Evolutionary conservation across 2,888 invertebrate genomes (phyloP), one percentile per base, ranked within the genome.

Genomic region (Furcula furcula): DNA sequence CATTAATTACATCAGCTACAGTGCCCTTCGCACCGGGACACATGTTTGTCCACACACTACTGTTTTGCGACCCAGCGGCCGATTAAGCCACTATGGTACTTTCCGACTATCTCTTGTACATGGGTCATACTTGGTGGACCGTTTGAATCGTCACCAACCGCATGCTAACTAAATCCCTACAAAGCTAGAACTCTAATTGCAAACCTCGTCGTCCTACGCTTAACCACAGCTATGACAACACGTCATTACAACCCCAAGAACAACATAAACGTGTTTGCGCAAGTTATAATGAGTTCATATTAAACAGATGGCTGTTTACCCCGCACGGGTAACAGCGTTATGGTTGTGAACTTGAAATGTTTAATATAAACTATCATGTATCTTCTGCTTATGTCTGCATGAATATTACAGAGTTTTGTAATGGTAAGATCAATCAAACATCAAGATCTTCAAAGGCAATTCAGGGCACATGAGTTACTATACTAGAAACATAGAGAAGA

Each of bases 251-350:
- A 14, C 14, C 26, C 14, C 14, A 14, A 26, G 13, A 14, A 14
- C 13, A 28, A 18, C 31, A 31, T 7, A 16, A 31, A 14, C 20
- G 21, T 16, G 23, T 23, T 23, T 23, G 19, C 14, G 19, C 14
- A 14, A 31, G 16, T 31, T 23, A 7, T 10, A 31, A 31, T n/a
- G 31, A 23, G 20, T n/a, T 23, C 9, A 5, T 23, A 31, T 31
- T 23, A 31, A 7, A 11, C 7, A 3, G 19, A 16, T 19, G 6
- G 13, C 16, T 35, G 22, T 28, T 27, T 26, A 29, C 16, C 27
- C 29, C 30, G 26, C 16, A 21, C 23, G 34, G 37, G 28, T 11
- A 18, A 28, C 21, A 3, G 16, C 29, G 27, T 30, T 10, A 26
- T 14, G 23, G 33, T 36, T n/a, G n/a, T n/a, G n/a, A n/a, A n/a